phyloP scores from a whole-genome alignment of 2,888 invertebrate genomes.

The Allolobophora icterica region DNA sequence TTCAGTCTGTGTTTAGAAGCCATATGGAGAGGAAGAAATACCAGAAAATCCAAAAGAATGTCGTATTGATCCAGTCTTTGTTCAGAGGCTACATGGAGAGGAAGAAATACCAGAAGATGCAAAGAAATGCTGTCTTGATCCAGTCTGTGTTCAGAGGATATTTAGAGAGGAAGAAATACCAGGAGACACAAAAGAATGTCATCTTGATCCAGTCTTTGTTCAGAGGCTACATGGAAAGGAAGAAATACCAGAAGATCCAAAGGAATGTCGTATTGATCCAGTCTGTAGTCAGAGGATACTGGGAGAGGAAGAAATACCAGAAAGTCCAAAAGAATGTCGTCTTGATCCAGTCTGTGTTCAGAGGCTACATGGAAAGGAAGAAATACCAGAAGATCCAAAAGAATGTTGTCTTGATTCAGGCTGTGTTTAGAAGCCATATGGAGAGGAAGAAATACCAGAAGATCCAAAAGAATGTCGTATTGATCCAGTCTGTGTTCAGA shows the following conservation, averaged over 20 bases:
- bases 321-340: neutral
- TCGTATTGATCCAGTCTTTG: too few species aligned
- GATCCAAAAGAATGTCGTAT: too few species aligned
- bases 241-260: neutral
- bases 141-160: too few species aligned
- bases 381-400: conserved; percentile 30
- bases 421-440: conserved; percentile 22
- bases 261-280: neutral
- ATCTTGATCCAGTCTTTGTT: conserved; percentile 19
- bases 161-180: too few species aligned
- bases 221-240: neutral
- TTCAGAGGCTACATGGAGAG: too few species aligned
- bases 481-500: too few species aligned
- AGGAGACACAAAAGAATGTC: neutral
- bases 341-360: neutral
- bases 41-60: too few species aligned
- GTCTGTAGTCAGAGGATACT: neutral
- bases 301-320: neutral
- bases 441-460: neutral
- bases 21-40: conserved; percentile 9
- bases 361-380: neutral
- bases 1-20: conserved; percentile 40
- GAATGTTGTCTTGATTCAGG: conserved; percentile 42
- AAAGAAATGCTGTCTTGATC: too few species aligned
- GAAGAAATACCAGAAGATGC: too few species aligned